Base-by-base conservation (phyloP, 2,888 invertebrate genomes). In the Dilophus febrilis region DNA sequence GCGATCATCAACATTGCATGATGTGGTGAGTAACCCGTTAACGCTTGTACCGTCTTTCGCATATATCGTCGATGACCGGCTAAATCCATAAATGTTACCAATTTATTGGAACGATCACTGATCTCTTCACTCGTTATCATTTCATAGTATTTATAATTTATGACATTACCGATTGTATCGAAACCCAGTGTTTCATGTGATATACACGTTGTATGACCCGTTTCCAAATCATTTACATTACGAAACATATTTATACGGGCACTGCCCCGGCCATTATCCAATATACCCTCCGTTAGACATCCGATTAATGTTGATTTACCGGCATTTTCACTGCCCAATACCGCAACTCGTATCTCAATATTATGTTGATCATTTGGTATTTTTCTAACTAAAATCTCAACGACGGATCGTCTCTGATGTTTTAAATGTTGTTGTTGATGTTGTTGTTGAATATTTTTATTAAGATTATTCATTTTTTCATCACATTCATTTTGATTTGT, bases 231-330 rank as follows among this genome's bases (percentile, higher is more conserved):
- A 60, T 98, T 98, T 47, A 90, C 68, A 54, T 97, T 85, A 3
- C 86, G 64, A 61, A 99, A 90, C 76, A 98, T 85, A 64, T 95
- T 97, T 8, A 97, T 66, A 2, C 98, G 73, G 0, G 97, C 92
- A 52, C 87, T 75, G 6, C 98, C 95, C 42, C 88, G 69, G 0
- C 97, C 97, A 64, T 97, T 95, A 61, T 98, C 97, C 43, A 91
- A 66, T 58, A 86, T 87, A 19, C 95, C 94, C 63, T 95, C 92
- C 0, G 95, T 95, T 26, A 98, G 63, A 1, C 97, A 95, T 11
- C 97, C 97, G 26, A 95, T 70, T 27, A 97, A 68, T 0, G 95
- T 97, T 6, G 92, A 92, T 59, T 97, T 97, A n/a, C 95, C 95
- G 2, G 88, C 90, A 64, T 94, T 92, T 48, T 90, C 90, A 49